Evolutionary conservation across 2,888 invertebrate species (phyloP).

Genomic region (Exocentrus adspersus): DNA sequence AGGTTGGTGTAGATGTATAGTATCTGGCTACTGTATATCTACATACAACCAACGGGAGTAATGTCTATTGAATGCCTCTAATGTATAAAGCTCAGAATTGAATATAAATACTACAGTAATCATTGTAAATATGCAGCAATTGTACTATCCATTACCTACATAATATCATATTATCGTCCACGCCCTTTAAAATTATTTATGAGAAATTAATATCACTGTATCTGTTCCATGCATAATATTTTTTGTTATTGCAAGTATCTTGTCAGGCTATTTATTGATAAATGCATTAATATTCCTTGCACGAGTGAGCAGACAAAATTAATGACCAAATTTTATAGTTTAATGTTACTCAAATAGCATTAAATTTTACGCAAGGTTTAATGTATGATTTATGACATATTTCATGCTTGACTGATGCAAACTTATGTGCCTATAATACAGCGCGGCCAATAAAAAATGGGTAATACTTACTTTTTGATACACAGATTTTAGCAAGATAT

Average conservation of each 20-base stretch:
- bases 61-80: no score
- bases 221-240: conserved; percentile 18
- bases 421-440: no score
- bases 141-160: conserved; percentile 31
- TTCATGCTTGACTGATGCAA: conserved; percentile 8
- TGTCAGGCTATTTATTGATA: conserved; percentile 15
- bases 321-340: conserved; percentile 23
- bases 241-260: conserved; percentile 18
- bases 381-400: conserved; percentile 8
- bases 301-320: conserved; percentile 15
- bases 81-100: conserved; percentile 31
- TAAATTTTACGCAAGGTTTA: conserved; percentile 24
- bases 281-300: conserved; percentile 21
- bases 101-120: conserved; percentile 33
- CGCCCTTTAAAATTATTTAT: conserved; percentile 28
- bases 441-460: no score
- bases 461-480: no score
- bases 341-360: conserved; percentile 16
- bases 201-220: conserved; percentile 25
- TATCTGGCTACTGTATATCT: no score
- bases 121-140: conserved; percentile 35
- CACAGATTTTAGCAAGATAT: no score
- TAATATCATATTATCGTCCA: conserved; percentile 25
- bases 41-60: no score
- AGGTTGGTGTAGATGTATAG: no score